phyloP scores from a whole-genome alignment of 2,888 invertebrate species.

The Hirtodrosophila histrioides region DNA sequence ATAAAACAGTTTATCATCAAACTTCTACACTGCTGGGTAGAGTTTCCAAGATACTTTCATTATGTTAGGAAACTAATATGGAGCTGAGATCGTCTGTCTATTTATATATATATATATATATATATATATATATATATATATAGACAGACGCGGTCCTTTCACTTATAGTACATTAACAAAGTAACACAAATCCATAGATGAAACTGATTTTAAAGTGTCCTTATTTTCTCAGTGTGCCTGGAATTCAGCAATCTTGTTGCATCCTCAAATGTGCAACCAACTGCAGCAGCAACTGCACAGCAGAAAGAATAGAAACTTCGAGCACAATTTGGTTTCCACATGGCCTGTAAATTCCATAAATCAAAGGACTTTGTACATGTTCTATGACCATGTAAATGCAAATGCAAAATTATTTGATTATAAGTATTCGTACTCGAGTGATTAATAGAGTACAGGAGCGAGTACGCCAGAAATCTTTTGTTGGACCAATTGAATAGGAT shows the following conservation, averaged over 20 bases:
- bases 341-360: background rate
- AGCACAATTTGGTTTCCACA: background rate
- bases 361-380: background rate
- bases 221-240: no score
- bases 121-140: no score
- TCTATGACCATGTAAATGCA: background rate
- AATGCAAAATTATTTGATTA: background rate
- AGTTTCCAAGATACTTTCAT: no score
- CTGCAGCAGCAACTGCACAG: background rate
- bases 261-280: constrained; percentile 1
- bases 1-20: no score
- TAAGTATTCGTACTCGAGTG: constrained; percentile 5
- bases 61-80: no score
- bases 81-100: no score
- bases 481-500: constrained; percentile 8
- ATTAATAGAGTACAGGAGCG: constrained; percentile 2
- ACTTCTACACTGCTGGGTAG: no score
- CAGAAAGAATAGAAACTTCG: background rate
- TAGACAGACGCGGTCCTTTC: no score
- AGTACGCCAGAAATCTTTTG: constrained; percentile 1
- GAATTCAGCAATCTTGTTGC: background rate
- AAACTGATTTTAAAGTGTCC: no score
- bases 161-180: no score
- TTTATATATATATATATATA: no score
- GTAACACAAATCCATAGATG: no score